Base-by-base conservation (phyloP, 2,113 vertebrate species). In the Zosterops japonicus region DNA sequence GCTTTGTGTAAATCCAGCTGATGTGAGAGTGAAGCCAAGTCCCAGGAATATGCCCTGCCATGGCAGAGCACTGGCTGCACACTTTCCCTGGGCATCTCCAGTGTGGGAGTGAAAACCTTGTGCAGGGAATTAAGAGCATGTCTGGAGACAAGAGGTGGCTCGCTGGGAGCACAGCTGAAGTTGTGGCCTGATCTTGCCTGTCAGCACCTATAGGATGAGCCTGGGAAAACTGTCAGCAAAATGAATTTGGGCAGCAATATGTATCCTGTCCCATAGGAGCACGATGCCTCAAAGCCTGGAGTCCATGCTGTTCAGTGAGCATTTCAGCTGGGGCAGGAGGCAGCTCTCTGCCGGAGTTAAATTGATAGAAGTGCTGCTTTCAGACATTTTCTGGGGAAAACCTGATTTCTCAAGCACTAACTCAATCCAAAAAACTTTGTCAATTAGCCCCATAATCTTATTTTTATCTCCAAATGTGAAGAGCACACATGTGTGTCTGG, bases 381-480 rank as follows among this genome's bases (percentile, higher is more conserved):
- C 63, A 86, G 68, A 29, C 1, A 0, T 80, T 92, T 96, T 83
- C 59, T 71, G 64, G 76, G 63, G 72, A 60, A 93, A 95, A 90
- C 71, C 72, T 86, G 42, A 59, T 78, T 93, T 95, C 69, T 78
- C 46, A 55, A 83, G 65, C 57, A 41, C 56, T 90, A 53, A 25
- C 47, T 87, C 4, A 5, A 42, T 41, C 42, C 3, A 47, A 81
- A 84, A 82, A 87, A 21, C 60, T 65, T 93, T 39, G 61, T 59
- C 76, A 79, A 46, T 89, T 96, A 79, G 68, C 22, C 75, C 9
- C 35, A n/a, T 81, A 27, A 93, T 83, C 20, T 88, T 93, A 91
- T 85, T 94, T 97, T 95, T 93, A 89, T 79, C 74, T 89, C 74
- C 61, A 46, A 72, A 53, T 85, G 17, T 29, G 74, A 87, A 59